phyloP scores from a whole-genome alignment of 2,888 invertebrate genomes.

The Hydriomena furcata region DNA sequence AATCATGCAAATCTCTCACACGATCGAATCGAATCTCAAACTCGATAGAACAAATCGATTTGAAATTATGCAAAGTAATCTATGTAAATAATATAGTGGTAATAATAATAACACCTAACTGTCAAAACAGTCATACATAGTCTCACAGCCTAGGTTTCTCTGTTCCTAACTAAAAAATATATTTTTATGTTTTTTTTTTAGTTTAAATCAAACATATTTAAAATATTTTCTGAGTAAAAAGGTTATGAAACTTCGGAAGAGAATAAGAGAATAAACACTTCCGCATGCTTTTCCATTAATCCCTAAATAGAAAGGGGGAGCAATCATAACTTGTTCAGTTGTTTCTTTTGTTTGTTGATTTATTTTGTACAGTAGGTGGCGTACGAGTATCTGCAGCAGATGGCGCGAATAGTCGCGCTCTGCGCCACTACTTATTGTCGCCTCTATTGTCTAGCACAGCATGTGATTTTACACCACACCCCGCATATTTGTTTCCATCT shows the following conservation, averaged over 20 bases:
- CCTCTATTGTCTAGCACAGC: slow-evolving; percentile 20
- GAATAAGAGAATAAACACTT: slow-evolving; percentile 26
- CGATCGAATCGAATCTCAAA: too few relatives aligned
- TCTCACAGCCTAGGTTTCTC: too few relatives aligned
- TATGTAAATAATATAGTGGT: too few relatives aligned
- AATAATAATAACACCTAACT: too few relatives aligned
- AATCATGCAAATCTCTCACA: too few relatives aligned
- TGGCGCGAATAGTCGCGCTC: slow-evolving; percentile 9
- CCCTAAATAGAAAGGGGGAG: slow-evolving; percentile 25
- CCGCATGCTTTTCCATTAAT: slow-evolving; percentile 25
- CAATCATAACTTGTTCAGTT: slow-evolving; percentile 30
- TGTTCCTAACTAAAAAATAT: too few relatives aligned
- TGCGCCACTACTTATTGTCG: slow-evolving; percentile 12
- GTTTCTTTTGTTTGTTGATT: slow-evolving; percentile 39
- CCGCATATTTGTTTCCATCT: slow-evolving; percentile 20
- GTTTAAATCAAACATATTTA: slow-evolving; percentile 5
- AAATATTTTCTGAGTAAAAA: neutral
- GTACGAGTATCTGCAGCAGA: slow-evolving; percentile 20
- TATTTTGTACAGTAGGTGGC: slow-evolving; percentile 27
- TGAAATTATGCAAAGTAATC: too few relatives aligned
- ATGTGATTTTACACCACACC: slow-evolving; percentile 14
- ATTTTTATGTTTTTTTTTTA: too few relatives aligned
- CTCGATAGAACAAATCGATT: too few relatives aligned
- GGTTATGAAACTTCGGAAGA: neutral
- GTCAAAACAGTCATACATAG: too few relatives aligned